Conservation (phyloP, 2,113 vertebrate species). For the Ctenodactylus gundi region DNA sequence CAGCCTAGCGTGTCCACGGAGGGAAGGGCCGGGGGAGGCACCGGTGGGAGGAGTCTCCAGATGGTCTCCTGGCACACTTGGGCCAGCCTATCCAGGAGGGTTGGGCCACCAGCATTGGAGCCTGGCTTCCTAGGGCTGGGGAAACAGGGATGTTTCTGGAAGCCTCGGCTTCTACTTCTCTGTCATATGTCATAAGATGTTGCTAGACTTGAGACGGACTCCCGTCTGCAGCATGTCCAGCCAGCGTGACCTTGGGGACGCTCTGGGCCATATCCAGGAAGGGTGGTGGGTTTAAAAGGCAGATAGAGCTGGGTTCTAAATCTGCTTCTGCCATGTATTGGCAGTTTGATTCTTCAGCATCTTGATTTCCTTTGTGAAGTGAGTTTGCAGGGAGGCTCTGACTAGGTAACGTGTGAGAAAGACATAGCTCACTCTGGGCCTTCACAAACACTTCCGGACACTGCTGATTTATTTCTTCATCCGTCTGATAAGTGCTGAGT, state of each 20-base stretch:
- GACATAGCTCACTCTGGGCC: neutral
- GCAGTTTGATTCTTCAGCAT: neutral
- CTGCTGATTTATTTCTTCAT: neutral
- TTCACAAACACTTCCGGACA: neutral
- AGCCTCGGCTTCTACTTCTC: neutral
- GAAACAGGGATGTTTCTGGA: neutral
- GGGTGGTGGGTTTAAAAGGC: neutral
- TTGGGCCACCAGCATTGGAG: neutral
- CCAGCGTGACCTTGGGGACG: neutral
- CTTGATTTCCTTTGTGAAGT: slow-evolving; percentile 1
- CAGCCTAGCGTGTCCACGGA: neutral
- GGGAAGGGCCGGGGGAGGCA: neutral
- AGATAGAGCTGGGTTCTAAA: neutral
- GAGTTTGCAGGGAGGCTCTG: neutral
- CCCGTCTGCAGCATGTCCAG: neutral
- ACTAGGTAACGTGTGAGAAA: neutral
- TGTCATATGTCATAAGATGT: neutral
- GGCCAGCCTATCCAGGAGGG: neutral
- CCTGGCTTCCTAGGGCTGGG: neutral
- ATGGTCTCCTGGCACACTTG: neutral
- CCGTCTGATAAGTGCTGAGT: neutral
- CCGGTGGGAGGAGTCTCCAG: neutral
- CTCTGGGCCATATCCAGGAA: neutral
- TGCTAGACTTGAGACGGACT: neutral
- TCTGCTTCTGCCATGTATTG: neutral